Evolutionary conservation across 2,797 vertebrate genomes (phyloP), one percentile per base, ranked within the genome.

Genomic region (Anabas testudineus): DNA sequence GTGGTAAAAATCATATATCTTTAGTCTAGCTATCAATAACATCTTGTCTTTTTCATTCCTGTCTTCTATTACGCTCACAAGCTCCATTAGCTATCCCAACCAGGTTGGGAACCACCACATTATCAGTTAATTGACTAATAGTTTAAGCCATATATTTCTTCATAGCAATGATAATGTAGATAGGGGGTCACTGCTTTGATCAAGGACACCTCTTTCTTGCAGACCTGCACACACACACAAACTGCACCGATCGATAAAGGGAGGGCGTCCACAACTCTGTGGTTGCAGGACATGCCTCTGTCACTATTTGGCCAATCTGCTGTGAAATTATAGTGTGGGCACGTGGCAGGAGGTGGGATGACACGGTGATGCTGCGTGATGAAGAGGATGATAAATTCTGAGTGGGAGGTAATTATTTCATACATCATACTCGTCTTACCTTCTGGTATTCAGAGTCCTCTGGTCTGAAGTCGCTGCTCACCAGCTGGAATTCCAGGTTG

Each of bases 361-460:
- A 63, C 36, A 24, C 64, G 62, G 68, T 81, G 71, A 81, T 57
- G 71, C 77, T 26, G 51, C 62, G 53, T 43, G 41, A 75, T 63
- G 63, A 46, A 77, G 71, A 43, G 54, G 41, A 61, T 72, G 85
- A 81, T 78, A 66, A 67, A 82, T 79, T 55, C 46, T 36, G 63
- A 77, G 80, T 63, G 62, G 71, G 75, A 72, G 61, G 69, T 43
- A 64, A 81, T 76, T 80, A 69, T 53, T 53, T 67, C 46, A n/a
- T n/a, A n/a, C n/a, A 42, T 53, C 3, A 6, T 62, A 55, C 61
- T 65, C 55, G 46, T 84, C 87, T 92, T 87, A 97, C 97, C 96
- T 97, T 96, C 92, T 97, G 97, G 88, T 98, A 98, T 69, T 96
- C 95, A 0, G 93, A 67, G 82, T 97, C 96, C 82, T 97, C 94